Evolutionary conservation across 2,888 invertebrate species (phyloP).

Genomic region (Steinernema scapterisci): DNA sequence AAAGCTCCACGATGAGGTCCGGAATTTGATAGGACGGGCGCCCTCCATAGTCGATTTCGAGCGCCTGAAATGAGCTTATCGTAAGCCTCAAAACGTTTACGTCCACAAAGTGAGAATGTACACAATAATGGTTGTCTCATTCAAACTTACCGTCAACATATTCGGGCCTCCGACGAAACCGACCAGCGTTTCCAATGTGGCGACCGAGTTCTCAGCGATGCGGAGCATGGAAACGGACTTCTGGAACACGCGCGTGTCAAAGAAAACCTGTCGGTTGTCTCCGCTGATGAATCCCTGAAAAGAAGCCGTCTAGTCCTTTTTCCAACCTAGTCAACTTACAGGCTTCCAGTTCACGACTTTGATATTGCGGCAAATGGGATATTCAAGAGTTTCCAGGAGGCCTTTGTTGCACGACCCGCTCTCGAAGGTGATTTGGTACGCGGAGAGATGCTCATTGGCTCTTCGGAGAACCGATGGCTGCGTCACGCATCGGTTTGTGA

Average conservation of each 20-base stretch:
- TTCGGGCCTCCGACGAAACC: slow-evolving; percentile 9
- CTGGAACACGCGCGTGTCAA: not conserved
- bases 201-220: not conserved
- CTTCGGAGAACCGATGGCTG: not conserved
- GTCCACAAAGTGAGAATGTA: too few relatives aligned
- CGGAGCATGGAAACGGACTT: not conserved
- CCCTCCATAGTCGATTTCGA: slow-evolving; percentile 4
- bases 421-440: slow-evolving; percentile 2
- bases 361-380: not conserved
- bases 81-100: too few relatives aligned
- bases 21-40: not conserved
- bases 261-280: not conserved
- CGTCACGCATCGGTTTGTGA: not conserved
- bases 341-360: slow-evolving; percentile 14
- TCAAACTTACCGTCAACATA: not conserved
- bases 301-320: not conserved
- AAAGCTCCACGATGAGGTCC: slow-evolving; percentile 12
- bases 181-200: not conserved
- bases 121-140: too few relatives aligned
- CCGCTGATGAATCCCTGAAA: slow-evolving; percentile 15
- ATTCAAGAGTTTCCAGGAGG: not conserved
- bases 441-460: not conserved
- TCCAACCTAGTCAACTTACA: not conserved
- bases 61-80: not conserved
- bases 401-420: not conserved